Percentiles rank a stretch among this genome's conserved stretches.
Evolutionary conservation across 2,888 invertebrate genomes (phyloP).

Genomic region (Drosophila rubida): DNA sequence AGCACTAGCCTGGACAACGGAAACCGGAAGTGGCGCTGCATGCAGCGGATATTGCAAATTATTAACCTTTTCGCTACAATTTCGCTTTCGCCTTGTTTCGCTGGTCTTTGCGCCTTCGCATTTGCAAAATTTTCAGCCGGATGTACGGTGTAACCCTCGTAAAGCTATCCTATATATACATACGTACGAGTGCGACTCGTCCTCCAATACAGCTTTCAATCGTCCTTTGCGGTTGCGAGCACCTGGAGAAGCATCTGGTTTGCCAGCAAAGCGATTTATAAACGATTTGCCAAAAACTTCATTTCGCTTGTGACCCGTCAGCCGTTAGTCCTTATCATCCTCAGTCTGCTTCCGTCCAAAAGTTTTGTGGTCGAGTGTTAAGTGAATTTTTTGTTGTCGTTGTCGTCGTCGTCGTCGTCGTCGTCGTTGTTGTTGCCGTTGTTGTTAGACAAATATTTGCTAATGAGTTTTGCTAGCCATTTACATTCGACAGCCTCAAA

Average conservation of each 20-base stretch:
- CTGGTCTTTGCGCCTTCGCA: conserved; percentile 18
- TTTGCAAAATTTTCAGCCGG: conserved; percentile 37
- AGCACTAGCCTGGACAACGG: conserved; percentile 57
- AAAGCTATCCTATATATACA: conserved; percentile 17
- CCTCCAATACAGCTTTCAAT: conserved; percentile 19
- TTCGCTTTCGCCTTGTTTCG: conserved; percentile 24
- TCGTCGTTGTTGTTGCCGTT: conserved; percentile 8
- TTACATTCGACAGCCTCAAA: conserved; percentile 50
- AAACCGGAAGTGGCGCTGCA: conserved; percentile 68
- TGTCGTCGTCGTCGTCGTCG: conserved; percentile 6
- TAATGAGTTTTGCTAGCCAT: conserved; percentile 71
- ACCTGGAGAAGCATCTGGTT: conserved; percentile 28
- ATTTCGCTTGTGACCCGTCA: conserved; percentile 51
- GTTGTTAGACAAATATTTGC: conserved; percentile 67
- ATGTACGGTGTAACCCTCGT: conserved; percentile 28
- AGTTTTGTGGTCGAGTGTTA: conserved; percentile 69
- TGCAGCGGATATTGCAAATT: conserved; percentile 81
- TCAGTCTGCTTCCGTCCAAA: conserved; percentile 22
- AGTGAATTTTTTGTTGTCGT: conserved; percentile 66
- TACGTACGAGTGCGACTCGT: not conserved
- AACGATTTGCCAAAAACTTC: conserved; percentile 72
- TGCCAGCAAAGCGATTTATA: conserved; percentile 71
- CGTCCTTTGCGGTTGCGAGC: conserved; percentile 44
- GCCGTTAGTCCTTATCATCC: conserved; percentile 19
- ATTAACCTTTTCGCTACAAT: conserved; percentile 73